Base-by-base conservation (phyloP, 37 sponge, comb jelly and placozoan species). In the Halisarca cf. caerulea region DNA sequence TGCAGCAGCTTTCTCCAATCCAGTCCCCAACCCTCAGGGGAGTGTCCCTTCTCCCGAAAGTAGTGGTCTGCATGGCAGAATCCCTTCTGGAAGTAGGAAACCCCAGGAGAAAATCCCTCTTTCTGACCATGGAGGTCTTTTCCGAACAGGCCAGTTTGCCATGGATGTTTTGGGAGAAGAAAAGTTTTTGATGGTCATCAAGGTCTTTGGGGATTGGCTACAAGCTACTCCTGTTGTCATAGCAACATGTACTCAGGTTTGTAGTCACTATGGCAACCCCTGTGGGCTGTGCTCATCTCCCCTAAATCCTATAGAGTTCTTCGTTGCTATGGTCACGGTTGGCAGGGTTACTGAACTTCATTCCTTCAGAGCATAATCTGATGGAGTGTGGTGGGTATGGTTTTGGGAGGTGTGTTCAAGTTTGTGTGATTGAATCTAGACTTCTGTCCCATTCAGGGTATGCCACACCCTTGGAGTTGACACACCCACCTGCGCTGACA, bases 311-410 rank as follows among this genome's bases (percentile, higher is more conserved):
- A 23, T 80, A 94, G 92, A 89, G 73, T 27, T 86, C 75, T 0
- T 66, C 92, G 9, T 68, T 70, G 2, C 54, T 95, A 42, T 96
- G 97, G 97, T 96, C 97, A 24, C 83, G 88, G 3, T 62, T 93
- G 36, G 97, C 97, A 28, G 75, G 83, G 11, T 81, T 96, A 23
- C 92, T 96, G 24, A 96, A 96, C 81, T 82, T 92, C 47, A 83
- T 96, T 9, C 97, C 97, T 20, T 44, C 84, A 42, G 84, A 82
- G 0, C 25, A 4, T 7, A 43, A 53, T 18, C 78, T 90, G 20
- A 21, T 66, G 33, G 37, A 42, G 32, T 33, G 39, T 38, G 90
- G 90, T 81, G 38, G 42, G 81, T 81, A 47, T 11, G 39, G 71
- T 4, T 21, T 51, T 33, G 21, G 34, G n/a, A 73, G n/a, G 4